Evolutionary conservation across 2,888 invertebrate species (phyloP), one percentile per base, ranked within the genome.

Genomic region (Dexiosoma caninum): DNA sequence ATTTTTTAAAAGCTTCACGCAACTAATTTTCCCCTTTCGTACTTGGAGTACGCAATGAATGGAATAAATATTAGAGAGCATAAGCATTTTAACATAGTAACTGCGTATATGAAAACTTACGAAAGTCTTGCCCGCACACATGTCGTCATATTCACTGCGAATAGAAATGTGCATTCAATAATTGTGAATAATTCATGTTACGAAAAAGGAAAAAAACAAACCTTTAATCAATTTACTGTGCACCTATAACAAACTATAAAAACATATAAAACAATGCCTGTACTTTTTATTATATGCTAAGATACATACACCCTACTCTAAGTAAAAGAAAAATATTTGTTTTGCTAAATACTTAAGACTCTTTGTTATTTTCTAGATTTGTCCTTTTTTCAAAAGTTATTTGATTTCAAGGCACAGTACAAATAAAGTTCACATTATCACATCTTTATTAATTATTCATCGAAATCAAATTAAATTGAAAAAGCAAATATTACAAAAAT

Each of bases 391-490:
- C 35, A 16, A 53, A 44, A 55, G 21, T 74, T 40, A 35, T 46
- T 59, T 64, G 37, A 46, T 66, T 69, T 83, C 75, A 82, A 83
- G 84, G 83, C 67, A 84, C 81, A 83, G 83, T 80, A 83, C 84
- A 84, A 83, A 83, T 82, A 67, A 59, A 53, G 66, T 35, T 76
- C 14, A 69, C 16, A 67, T 59, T 51, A 40, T 37, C 40, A 71
- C 37, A 62, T 60, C 44, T 42, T 72, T 59, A 71, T 35, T 70
- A 74, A 46, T 81, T 72, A 19, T 78, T 53, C 16, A n/a, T 70
- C 64, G 30, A 72, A 64, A 44, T 69, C 70, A 75, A 72, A 49
- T 30, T 16, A 76, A 79, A 69, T 67, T 46, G 55, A 81, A 55
- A 76, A 82, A 81, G 78, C 81, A 69, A 69, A 67, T 66, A 19